A percentile compares a stretch with the other conserved stretches of the same genome.
Evolutionary conservation across 2,113 vertebrate genomes (phyloP).

Genomic region (Cricetomys ansorgei): DNA sequence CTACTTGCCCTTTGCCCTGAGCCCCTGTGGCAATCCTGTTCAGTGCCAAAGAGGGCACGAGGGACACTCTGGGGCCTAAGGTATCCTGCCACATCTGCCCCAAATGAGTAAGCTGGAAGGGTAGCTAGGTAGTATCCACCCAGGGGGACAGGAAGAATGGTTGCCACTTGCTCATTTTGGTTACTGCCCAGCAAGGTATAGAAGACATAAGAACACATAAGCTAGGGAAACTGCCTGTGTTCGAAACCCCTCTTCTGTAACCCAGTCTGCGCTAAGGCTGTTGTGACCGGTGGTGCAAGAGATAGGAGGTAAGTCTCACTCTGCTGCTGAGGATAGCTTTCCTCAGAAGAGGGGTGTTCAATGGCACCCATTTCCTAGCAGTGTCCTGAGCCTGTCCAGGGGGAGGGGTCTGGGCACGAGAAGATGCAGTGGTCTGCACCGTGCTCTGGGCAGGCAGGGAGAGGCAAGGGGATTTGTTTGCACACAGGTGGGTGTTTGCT

Average conservation of each 20-base stretch:
- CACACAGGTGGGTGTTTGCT: rapidly evolving
- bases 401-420: rapidly evolving
- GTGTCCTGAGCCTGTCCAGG: rapidly evolving
- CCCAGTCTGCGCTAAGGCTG: not conserved
- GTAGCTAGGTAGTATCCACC: not conserved
- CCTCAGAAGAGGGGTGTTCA: not conserved
- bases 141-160: not conserved
- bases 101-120: not conserved
- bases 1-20: no score
- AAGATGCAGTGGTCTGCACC: not conserved
- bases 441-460: rapidly evolving
- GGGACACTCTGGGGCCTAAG: not conserved
- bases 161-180: not conserved
- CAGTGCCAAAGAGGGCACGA: not conserved
- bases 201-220: rapidly evolving
- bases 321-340: rapidly evolving
- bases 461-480: no score
- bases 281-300: not conserved
- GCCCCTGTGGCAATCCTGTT: not conserved
- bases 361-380: not conserved
- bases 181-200: not conserved
- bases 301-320: not conserved
- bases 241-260: not conserved
- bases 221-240: not conserved
- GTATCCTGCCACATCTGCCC: rapidly evolving